Conservation (phyloP, 2,113 vertebrate genomes). For the Carollia perspicillata region DNA sequence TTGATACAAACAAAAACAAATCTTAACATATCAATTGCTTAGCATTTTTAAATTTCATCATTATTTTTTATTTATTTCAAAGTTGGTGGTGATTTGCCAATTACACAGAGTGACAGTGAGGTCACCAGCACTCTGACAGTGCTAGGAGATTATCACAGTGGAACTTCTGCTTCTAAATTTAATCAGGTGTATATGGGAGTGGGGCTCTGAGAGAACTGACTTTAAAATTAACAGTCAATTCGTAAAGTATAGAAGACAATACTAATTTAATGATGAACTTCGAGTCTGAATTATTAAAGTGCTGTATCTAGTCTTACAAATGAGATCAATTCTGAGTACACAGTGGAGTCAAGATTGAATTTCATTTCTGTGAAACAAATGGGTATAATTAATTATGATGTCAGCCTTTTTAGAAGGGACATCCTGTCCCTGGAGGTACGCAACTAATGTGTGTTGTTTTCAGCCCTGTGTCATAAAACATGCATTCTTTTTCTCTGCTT, state of each 20-base stretch:
- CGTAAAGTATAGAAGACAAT: constrained; percentile 45
- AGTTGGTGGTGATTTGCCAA: background rate
- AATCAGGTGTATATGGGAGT: background rate
- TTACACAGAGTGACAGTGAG: background rate
- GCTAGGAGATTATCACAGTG: background rate
- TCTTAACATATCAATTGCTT: background rate
- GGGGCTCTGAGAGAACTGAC: background rate
- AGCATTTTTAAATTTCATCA: background rate
- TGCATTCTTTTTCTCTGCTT: constrained; percentile 36
- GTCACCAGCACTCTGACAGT: background rate
- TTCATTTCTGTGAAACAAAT: constrained; percentile 70
- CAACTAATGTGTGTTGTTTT: constrained; percentile 4
- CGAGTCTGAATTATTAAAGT: constrained; percentile 52
- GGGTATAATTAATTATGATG: constrained; percentile 76
- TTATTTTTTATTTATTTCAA: background rate
- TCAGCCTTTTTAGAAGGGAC: constrained; percentile 57
- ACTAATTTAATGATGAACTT: constrained; percentile 38
- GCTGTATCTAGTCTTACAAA: constrained; percentile 61
- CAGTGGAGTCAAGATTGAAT: constrained; percentile 63
- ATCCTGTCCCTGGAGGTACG: constrained; percentile 29
- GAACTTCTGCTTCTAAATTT: background rate
- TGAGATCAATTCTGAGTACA: constrained; percentile 56
- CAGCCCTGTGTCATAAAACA: constrained; percentile 29
- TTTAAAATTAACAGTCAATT: constrained; percentile 54
- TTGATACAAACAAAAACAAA: background rate